Evolutionary conservation across 1,140 invertebrate genomes (phyloP), one percentile per base, ranked within the genome.

Genomic region (Caenorhabditis tropicalis): DNA sequence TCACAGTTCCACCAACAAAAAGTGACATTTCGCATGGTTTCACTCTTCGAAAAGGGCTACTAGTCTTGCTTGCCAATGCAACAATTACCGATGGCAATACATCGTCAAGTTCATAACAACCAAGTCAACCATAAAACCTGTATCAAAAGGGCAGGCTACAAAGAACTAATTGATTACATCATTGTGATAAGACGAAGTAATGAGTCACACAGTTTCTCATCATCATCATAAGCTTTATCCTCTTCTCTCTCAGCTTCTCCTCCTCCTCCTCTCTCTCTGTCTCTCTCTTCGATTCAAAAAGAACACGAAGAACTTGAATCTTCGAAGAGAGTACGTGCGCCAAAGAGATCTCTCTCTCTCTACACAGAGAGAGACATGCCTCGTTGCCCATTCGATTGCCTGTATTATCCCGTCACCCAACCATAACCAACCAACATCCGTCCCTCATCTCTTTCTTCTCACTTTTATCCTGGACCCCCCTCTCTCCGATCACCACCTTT

Each of bases 331-430:
- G 58, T 27, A 36, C 16, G 7, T 36, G 12, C 29, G 31, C 58
- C 3, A 33, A 36, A 27, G 58, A 65, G 58, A 65, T 19, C 4
- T 36, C 3, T n/a, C n/a, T n/a, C n/a, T n/a, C n/a, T n/a, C n/a
- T n/a, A n/a, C 33, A 36, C 29, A 74, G 65, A 43, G 24, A 36
- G n/a, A 74, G 65, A 74, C 65, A 74, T 74, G 65, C 65, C 21
- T 74, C 65, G 65, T 74, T 74, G 65, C 65, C 65, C 65, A 74
- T 58, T 58, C 53, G 53, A 56, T 56, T 56, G 53, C 53, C 53
- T 56, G 53, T 56, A 56, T 51, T n/a, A 15, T 51, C 48, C 24
- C 58, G 65, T 74, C 65, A 74, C 36, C 65, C 65, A 74, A 74
- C 65, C 65, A 74, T 74, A 74, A 74, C 58, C 58, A 65, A 65